phyloP scores from a whole-genome alignment of 1,140 invertebrate genomes.

The Bombus haemorrhoidalis region DNA sequence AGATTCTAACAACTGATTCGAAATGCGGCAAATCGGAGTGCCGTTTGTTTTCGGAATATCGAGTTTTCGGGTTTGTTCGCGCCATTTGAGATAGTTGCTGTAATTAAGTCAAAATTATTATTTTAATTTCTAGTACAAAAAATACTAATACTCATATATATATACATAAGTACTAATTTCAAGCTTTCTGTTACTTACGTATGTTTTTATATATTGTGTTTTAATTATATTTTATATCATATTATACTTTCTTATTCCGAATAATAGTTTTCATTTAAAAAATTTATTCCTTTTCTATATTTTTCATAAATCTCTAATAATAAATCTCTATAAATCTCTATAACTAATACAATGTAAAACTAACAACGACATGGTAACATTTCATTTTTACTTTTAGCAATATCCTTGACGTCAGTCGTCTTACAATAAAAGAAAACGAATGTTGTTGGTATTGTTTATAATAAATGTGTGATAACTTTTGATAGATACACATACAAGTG shows the following conservation, averaged over 20 bases:
- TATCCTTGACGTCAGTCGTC: background rate
- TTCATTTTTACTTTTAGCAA: background rate
- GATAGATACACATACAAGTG: background rate
- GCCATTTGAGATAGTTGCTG: conserved; percentile 68
- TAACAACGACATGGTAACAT: too few species aligned
- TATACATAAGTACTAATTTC: too few species aligned
- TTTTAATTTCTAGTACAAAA: background rate
- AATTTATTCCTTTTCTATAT: background rate
- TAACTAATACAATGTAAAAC: too few species aligned
- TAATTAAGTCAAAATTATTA: background rate
- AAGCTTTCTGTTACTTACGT: too few species aligned
- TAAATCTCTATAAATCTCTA: background rate
- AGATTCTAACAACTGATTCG: conserved; percentile 87
- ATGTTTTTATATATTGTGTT: too few species aligned
- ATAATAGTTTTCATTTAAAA: background rate
- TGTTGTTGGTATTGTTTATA: background rate
- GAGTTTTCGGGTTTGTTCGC: conserved; percentile 60
- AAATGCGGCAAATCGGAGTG: conserved; percentile 82
- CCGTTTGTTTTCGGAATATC: conserved; percentile 34
- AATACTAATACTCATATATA: background rate
- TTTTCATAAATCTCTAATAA: background rate
- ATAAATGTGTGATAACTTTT: background rate
- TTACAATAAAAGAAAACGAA: background rate
- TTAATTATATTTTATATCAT: too few species aligned
- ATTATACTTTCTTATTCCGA: background rate